phyloP scores from a whole-genome alignment of 2,888 invertebrate genomes.

The Herminia tarsipennalis region DNA sequence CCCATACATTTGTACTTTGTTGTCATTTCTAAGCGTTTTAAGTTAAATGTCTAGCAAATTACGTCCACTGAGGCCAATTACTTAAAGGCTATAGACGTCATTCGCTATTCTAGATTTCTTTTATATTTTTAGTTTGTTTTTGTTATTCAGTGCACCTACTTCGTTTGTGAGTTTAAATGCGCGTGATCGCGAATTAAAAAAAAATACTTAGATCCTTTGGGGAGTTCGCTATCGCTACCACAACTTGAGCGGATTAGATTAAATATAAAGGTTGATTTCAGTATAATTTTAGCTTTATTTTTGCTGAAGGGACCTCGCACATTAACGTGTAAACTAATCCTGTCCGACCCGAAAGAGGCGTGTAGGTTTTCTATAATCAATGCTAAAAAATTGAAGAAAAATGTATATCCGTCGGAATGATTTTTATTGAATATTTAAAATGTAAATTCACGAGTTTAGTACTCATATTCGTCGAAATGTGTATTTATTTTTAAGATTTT shows the following conservation, averaged over 20 bases:
- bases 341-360: no score
- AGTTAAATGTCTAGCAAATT: constrained; percentile 37
- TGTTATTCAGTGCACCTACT: neutral
- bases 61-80: constrained; percentile 41
- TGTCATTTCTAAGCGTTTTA: constrained; percentile 23
- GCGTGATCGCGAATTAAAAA: constrained; percentile 1
- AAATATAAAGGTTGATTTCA: neutral
- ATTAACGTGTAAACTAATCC: no score
- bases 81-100: constrained; percentile 37
- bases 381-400: no score
- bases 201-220: neutral
- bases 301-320: neutral
- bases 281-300: neutral
- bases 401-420: no score
- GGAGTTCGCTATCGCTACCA: neutral
- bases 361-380: no score
- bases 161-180: constrained; percentile 1
- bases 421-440: no score
- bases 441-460: no score
- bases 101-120: constrained; percentile 35
- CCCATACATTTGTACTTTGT: no score
- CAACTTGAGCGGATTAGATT: no score
- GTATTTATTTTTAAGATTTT: no score
- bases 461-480: no score
- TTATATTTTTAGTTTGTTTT: constrained; percentile 20